Percentiles rank a stretch among this genome's conserved stretches.
These are phyloP conservation scores for Perodicticus potto DNA, from an alignment of 2,797 vertebrate species.

Conservation along the genomic window DNA sequence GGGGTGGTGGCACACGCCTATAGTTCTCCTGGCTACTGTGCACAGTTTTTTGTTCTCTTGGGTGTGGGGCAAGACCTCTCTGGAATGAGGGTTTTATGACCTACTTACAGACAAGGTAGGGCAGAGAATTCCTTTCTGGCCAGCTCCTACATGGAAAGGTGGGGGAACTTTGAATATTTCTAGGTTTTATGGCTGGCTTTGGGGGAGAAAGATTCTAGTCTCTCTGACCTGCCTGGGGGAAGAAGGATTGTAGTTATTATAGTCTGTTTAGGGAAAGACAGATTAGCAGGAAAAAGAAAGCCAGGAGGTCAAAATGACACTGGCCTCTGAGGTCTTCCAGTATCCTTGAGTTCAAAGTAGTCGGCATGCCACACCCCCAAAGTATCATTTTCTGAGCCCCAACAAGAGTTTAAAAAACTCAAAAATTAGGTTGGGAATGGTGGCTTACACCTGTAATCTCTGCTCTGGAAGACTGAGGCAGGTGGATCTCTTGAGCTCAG, in stretches of 20 bases:
- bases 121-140: neutral
- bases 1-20: no score
- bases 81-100: neutral
- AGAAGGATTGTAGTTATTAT: neutral
- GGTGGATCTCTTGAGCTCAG: neutral
- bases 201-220: neutral
- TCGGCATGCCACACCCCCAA: neutral
- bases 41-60: neutral
- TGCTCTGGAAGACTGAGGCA: neutral
- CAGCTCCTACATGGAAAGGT: neutral
- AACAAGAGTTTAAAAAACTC: neutral
- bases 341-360: neutral
- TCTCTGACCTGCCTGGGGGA: neutral
- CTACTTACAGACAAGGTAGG: neutral
- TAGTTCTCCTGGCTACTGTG: neutral
- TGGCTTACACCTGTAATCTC: neutral
- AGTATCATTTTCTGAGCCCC: neutral
- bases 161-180: neutral
- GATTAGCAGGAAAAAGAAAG: neutral
- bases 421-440: neutral
- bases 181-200: neutral
- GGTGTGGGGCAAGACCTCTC: neutral
- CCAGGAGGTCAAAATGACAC: neutral
- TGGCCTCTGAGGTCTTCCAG: neutral
- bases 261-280: neutral